Evolutionary conservation across 2,888 invertebrate genomes (phyloP).

Genomic region (Caenorhabditis doughertyi): DNA sequence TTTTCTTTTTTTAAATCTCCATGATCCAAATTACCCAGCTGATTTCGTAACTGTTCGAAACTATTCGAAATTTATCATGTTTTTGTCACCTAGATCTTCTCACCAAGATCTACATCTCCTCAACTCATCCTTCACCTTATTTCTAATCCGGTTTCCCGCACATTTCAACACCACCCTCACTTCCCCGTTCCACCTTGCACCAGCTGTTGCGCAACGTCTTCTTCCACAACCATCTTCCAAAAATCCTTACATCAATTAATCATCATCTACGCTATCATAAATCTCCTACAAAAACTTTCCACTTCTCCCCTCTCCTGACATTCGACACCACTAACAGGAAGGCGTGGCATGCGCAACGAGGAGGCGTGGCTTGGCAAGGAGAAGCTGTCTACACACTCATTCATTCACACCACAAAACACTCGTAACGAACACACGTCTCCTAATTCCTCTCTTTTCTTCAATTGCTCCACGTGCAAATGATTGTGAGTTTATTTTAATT

Average conservation of each 20-base stretch:
- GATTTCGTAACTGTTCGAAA: not conserved
- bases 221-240: no score
- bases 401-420: conserved; percentile 53
- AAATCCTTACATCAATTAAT: conserved; percentile 11
- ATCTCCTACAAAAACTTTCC: conserved; percentile 7
- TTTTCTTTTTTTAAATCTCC: no score
- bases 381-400: conserved; percentile 42
- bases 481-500: conserved; percentile 36
- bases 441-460: not conserved
- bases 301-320: conserved; percentile 13
- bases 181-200: conserved; percentile 4
- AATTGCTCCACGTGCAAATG: conserved; percentile 2
- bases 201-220: conserved; percentile 54
- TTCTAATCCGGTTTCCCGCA: not conserved
- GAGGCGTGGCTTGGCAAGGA: conserved; percentile 29
- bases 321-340: conserved; percentile 26
- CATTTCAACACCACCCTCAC: conserved; percentile 2
- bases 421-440: conserved; percentile 34
- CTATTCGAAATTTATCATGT: conserved; percentile 4
- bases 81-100: not conserved
- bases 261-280: not conserved
- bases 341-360: conserved; percentile 1
- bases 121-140: not conserved
- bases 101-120: conserved; percentile 14
- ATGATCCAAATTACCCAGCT: no score